Evolutionary conservation across 2,113 vertebrate species (phyloP), one percentile per base, ranked within the genome.

Genomic region (Aphyosemion australe): DNA sequence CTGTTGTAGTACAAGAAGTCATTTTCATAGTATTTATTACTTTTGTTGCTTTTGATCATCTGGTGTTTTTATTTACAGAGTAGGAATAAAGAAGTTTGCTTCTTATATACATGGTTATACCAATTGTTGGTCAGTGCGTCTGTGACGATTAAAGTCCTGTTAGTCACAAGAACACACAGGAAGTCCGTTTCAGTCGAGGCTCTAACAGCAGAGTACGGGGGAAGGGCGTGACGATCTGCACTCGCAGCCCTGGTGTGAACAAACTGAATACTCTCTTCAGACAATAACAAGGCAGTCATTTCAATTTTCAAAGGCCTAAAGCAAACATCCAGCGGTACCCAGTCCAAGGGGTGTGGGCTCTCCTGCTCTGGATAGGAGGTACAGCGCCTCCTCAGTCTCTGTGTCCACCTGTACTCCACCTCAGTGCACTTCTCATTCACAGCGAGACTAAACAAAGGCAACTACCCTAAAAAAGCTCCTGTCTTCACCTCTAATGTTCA

Each of bases 41-140:
- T 74, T 87, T 91, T 91, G 85, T 91, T 92, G 87, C 86, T 91
- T 89, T 91, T 92, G 80, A 87, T 93, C 86, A 78, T 90, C 86
- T 86, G 86, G 78, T 89, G 86, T 87, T 80, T 91, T 82, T 94
- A 93, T 94, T 90, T 94, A 94, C 93, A 94, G 74, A 69, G 84
- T 88, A 92, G 78, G 85, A 91, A 88, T 91, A 91, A 90, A 91
- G 89, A 89, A 83, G 85, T 88, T 87, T 86, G 81, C 84, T 66
- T 90, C 76, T 46, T 93, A 92, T 92, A 79, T 92, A 93, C 92
- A 93, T 43, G 18, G 61, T 86, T 84, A 69, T 77, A 88, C 83
- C 89, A 79, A 83, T 65, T 75, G 69, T 65, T 71, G 66, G 60
- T 72, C 9, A 64, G 79, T 84, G 76, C 15, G 56, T 69, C 68